These are phyloP conservation scores for Prietella phreatophila DNA, from an alignment of 2,113 vertebrate species.

Conservation along the genomic window DNA sequence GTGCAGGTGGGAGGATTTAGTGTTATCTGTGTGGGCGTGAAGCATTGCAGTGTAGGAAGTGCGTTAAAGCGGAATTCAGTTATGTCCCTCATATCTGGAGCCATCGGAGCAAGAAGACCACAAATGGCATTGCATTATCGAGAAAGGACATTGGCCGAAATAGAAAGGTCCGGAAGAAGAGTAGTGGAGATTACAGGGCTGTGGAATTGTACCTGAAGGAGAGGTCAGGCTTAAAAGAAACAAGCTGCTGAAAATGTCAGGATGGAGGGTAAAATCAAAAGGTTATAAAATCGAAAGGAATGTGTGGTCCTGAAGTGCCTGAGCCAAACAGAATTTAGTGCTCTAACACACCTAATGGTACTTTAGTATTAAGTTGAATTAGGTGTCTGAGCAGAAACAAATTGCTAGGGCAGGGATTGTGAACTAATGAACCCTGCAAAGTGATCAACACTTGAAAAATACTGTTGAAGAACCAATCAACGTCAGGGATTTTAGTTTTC, in stretches of 20 bases:
- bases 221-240: not conserved
- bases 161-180: not conserved
- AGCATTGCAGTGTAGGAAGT: not conserved
- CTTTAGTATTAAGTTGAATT: not conserved
- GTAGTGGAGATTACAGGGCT: not conserved
- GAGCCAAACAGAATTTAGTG: not conserved
- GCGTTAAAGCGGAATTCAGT: not conserved
- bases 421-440: not conserved
- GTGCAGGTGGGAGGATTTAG: not conserved
- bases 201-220: not conserved
- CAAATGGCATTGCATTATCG: slow-evolving; percentile 13
- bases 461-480: not conserved
- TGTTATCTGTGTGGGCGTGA: not conserved
- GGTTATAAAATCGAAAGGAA: not conserved
- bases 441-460: not conserved
- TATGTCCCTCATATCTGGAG: slow-evolving; percentile 8
- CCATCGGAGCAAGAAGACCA: not conserved
- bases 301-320: not conserved
- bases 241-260: not conserved
- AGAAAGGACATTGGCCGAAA: not conserved
- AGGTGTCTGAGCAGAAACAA: not conserved
- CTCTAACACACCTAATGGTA: not conserved
- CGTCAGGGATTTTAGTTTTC: not conserved
- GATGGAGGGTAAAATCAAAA: not conserved
- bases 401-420: not conserved